Evolutionary conservation across 2,888 invertebrate species (phyloP).

Genomic region (Temnothorax rugatulus): DNA sequence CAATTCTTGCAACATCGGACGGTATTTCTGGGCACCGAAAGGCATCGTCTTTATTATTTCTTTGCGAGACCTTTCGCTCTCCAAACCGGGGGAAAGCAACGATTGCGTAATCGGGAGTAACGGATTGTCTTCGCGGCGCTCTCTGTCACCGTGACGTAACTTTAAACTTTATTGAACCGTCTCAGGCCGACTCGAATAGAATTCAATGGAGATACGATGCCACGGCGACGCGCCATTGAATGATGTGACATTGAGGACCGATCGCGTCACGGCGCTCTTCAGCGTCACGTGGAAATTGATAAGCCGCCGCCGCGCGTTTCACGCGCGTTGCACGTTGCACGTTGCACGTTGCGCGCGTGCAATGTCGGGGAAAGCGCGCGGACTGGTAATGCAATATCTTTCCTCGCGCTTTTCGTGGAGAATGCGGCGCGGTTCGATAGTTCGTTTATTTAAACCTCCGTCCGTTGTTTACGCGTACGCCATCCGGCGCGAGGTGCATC

Average conservation of each 20-base stretch:
- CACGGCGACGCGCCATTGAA: slow-evolving; percentile 31
- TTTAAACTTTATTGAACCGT: slow-evolving; percentile 9
- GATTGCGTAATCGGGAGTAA: slow-evolving; percentile 16
- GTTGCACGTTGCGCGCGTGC: neutral
- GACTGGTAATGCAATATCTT: neutral
- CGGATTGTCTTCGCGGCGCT: neutral
- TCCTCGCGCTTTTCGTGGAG: neutral
- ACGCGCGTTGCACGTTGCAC: slow-evolving; percentile 11
- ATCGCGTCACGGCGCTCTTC: neutral
- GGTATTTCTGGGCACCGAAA: neutral
- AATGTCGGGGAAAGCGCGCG: neutral
- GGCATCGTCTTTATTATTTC: neutral
- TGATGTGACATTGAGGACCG: slow-evolving; percentile 19
- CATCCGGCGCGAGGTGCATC: neutral
- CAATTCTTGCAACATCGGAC: neutral
- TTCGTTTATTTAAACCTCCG: slow-evolving; percentile 9
- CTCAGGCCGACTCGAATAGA: neutral
- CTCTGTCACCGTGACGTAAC: slow-evolving; percentile 7
- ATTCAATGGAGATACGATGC: slow-evolving; percentile 29
- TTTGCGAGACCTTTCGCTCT: neutral
- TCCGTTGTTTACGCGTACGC: neutral
- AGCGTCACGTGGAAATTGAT: slow-evolving; percentile 22
- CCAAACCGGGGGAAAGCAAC: slow-evolving; percentile 5
- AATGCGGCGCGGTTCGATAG: neutral
- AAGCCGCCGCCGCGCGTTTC: neutral